Base-by-base conservation (phyloP, 2,797 vertebrate genomes). In the Todus mexicanus region DNA sequence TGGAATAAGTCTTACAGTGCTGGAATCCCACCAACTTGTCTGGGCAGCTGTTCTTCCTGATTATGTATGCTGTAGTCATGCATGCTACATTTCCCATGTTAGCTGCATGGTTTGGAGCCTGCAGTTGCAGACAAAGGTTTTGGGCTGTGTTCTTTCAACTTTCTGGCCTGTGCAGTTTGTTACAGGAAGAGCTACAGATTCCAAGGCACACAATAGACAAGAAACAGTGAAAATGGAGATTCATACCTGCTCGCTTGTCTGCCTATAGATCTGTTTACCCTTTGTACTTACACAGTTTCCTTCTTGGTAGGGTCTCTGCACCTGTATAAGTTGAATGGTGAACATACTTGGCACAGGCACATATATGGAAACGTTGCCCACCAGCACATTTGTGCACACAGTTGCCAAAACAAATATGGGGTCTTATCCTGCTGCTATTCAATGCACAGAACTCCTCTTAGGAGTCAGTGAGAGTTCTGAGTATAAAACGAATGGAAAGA, bases 31-130 rank as follows among this genome's bases (percentile, higher is more conserved):
- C 87, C 94, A 95, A 88, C 38, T 91, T 64, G 71, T 78, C 95
- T 93, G 93, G 94, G 73, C 94, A 96, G 93, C 84, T 95, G 94
- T 95, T 96, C 60, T 73, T 76, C 29, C 60, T 96, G 91, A 95
- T 95, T 93, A 93, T 90, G 87, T 94, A 93, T 93, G 70, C 89
- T 78, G 23, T 40, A 66, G 33, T 92, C 91, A 89, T 82, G 93
- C 87, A 79, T 91, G 57, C 71, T 92, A 43, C 50, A 79, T 93
- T 95, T 95, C 94, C 95, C 87, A 81, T 94, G 87, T 94, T 84
- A 91, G 68, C 92, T 90, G 56, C 69, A 47, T 71, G 85, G 42
- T 92, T 81, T 91, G 92, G 84, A 95, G 66, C 79, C 92, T 88
- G 92, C 29, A 68, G 59, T 54, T 76, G 76, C 84, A 91, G 70